Percentiles rank a stretch among this genome's conserved stretches.
phyloP scores from a whole-genome alignment of 2,888 invertebrate genomes.

The Acrobeloides nanus region DNA sequence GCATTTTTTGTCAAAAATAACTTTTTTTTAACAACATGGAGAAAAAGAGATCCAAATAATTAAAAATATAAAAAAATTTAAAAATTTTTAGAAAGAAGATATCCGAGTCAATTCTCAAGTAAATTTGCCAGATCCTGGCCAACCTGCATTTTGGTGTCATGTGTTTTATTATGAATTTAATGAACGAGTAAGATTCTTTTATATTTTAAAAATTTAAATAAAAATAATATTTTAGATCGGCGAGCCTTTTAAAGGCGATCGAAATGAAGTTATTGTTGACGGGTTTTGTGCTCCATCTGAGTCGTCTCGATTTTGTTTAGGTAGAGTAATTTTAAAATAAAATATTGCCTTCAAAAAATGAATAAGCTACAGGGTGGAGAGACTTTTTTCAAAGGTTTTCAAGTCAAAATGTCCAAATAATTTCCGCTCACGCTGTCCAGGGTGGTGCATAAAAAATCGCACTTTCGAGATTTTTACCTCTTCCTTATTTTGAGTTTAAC shows the following conservation, averaged over 20 bases:
- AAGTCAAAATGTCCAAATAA: too few species aligned
- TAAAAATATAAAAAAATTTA: too few species aligned
- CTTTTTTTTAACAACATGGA: too few species aligned
- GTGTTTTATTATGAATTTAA: slow-evolving; percentile 23
- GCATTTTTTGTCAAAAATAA: too few species aligned
- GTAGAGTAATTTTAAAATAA: slow-evolving; percentile 6
- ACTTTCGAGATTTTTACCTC: too few species aligned
- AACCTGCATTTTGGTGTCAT: slow-evolving; percentile 21
- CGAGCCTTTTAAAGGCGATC: slow-evolving; percentile 16
- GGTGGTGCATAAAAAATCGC: too few species aligned
- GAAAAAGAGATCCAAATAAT: too few species aligned
- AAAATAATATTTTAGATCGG: slow-evolving; percentile 15
- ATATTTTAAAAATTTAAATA: slow-evolving; percentile 4
- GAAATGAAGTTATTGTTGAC: slow-evolving; percentile 14
- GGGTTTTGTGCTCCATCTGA: slow-evolving; percentile 24
- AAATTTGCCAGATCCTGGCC: slow-evolving; percentile 6
- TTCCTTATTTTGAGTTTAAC: too few species aligned
- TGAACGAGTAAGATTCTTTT: slow-evolving; percentile 12
- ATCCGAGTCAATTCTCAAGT: slow-evolving; percentile 3
- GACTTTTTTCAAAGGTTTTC: too few species aligned
- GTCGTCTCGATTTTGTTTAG: slow-evolving; percentile 18
- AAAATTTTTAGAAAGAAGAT: slow-evolving; percentile 11
- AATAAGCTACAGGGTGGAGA: too few species aligned
- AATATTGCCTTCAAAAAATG: too few species aligned
- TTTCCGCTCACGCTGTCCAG: too few species aligned